Conservation (phyloP, 2,888 invertebrate genomes). For the Coenonympha arcania region DNA sequence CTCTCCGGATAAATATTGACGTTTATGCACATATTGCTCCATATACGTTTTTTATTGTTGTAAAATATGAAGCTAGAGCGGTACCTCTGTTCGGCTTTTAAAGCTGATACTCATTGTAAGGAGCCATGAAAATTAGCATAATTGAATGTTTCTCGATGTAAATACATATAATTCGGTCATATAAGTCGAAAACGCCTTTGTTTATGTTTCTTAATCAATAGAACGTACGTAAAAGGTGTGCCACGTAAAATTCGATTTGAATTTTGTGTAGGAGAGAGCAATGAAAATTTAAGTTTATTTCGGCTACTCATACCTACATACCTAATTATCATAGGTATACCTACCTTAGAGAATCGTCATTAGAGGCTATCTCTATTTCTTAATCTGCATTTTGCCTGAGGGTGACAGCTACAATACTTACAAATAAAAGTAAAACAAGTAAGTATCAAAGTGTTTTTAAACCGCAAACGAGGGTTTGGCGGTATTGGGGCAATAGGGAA, state of each 20-base stretch:
- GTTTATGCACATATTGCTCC: constrained; percentile 74
- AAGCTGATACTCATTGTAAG: constrained; percentile 58
- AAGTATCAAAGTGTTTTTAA: too few relatives aligned
- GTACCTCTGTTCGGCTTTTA: constrained; percentile 52
- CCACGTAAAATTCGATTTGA: constrained; percentile 33
- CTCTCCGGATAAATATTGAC: constrained; percentile 61
- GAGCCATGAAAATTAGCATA: constrained; percentile 68
- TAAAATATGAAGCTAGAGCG: constrained; percentile 69
- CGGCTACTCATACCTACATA: constrained; percentile 18
- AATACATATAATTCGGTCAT: constrained; percentile 58
- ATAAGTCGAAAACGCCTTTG: constrained; percentile 50
- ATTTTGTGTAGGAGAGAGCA: constrained; percentile 30
- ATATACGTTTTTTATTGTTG: constrained; percentile 70
- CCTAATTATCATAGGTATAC: neutral
- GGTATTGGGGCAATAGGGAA: too few relatives aligned
- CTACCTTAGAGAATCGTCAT: too few relatives aligned
- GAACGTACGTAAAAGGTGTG: constrained; percentile 39
- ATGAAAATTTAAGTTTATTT: constrained; percentile 30
- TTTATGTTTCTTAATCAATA: constrained; percentile 51
- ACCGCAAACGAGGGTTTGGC: too few relatives aligned
- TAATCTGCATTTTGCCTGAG: too few relatives aligned
- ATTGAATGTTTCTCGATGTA: constrained; percentile 60
- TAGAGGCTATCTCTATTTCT: too few relatives aligned
- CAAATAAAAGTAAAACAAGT: too few relatives aligned
- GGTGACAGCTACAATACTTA: too few relatives aligned